Conservation (phyloP, 2,888 invertebrate genomes). For the Tenthredo scrophulariae region DNA sequence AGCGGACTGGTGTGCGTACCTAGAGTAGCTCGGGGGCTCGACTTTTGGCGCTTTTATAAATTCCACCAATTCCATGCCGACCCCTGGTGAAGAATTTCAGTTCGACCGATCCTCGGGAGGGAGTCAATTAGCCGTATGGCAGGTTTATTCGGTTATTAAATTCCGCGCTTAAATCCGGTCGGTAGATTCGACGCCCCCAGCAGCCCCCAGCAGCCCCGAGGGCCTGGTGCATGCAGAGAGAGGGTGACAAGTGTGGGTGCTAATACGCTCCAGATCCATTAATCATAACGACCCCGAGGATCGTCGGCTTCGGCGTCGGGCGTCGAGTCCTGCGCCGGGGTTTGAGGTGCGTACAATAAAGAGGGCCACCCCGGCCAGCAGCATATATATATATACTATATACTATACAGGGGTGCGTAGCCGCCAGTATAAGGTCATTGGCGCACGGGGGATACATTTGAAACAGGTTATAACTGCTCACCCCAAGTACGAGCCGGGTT, state of each 20-base stretch:
- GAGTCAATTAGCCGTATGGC: constrained; percentile 52
- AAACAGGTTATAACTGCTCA: constrained; percentile 52
- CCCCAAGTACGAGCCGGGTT: background rate
- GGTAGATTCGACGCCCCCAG: background rate
- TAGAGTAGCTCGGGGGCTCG: background rate
- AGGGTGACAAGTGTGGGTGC: constrained; percentile 58
- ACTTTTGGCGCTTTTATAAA: background rate
- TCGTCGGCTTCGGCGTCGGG: constrained; percentile 52
- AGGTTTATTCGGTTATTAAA: constrained; percentile 51
- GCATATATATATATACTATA: too few species aligned
- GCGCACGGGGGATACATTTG: constrained; percentile 42
- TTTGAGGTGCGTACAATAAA: background rate
- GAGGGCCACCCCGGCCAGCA: background rate
- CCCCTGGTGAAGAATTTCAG: background rate
- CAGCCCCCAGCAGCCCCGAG: background rate
- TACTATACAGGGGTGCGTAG: too few species aligned
- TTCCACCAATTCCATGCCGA: background rate
- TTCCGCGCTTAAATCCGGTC: constrained; percentile 48
- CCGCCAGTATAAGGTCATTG: constrained; percentile 19
- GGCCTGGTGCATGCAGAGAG: background rate
- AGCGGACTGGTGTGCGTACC: background rate
- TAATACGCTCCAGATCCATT: constrained; percentile 77
- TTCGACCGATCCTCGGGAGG: background rate
- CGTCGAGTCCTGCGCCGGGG: constrained; percentile 24
- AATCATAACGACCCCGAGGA: constrained; percentile 75